Percentiles rank a stretch among this genome's conserved stretches.
phyloP scores from a whole-genome alignment of 2,888 invertebrate species.

The Volucella inflata region DNA sequence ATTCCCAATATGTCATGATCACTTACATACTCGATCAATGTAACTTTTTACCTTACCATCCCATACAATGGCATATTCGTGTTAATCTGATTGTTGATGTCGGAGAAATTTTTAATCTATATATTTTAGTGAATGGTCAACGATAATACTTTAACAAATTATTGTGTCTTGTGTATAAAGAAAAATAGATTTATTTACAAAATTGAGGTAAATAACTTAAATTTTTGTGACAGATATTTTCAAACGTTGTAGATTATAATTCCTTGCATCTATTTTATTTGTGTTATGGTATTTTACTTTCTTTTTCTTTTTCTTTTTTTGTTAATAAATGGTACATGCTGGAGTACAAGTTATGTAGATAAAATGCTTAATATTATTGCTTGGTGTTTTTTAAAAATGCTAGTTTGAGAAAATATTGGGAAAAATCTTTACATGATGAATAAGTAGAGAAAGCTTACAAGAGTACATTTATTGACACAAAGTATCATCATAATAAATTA shows the following conservation, averaged over 20 bases:
- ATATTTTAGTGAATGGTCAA: constrained; percentile 8
- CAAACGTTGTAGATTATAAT: too few relatives aligned
- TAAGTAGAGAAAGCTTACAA: constrained; percentile 30
- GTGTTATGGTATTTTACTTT: too few relatives aligned
- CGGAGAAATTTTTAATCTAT: constrained; percentile 52
- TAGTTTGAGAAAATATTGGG: not conserved
- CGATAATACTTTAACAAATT: constrained; percentile 13
- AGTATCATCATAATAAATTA: constrained; percentile 28
- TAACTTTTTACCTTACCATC: constrained; percentile 32
- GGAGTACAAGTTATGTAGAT: too few relatives aligned
- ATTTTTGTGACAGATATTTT: not conserved
- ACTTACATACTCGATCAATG: constrained; percentile 9
- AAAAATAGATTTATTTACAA: not conserved
- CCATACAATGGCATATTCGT: constrained; percentile 34
- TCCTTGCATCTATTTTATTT: too few relatives aligned
- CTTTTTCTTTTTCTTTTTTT: too few relatives aligned
- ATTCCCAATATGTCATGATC: constrained; percentile 15
- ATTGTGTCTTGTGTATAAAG: not conserved
- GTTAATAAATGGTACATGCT: too few relatives aligned
- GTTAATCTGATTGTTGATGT: constrained; percentile 49
- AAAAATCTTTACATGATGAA: not conserved
- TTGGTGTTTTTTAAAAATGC: too few relatives aligned
- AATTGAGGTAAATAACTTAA: not conserved
- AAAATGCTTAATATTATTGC: too few relatives aligned
- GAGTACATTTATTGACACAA: constrained; percentile 2